Evolutionary conservation across 2,888 invertebrate genomes (phyloP), one percentile per base, ranked within the genome.

Genomic region (Eupithecia tripunctaria): DNA sequence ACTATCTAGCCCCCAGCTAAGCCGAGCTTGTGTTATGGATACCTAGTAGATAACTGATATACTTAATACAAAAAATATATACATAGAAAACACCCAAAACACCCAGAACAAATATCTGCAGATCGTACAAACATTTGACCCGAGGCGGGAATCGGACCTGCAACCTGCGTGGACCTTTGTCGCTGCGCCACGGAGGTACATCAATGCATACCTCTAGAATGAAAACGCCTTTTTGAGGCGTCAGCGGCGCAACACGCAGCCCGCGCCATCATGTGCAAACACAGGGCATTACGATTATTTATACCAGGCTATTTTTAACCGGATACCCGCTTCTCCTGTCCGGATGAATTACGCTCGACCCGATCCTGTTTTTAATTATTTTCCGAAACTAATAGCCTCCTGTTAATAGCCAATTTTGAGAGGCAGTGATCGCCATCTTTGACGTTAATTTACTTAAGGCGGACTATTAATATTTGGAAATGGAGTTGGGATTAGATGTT

Each of bases 321-420:
- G 71, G 78, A 78, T 67, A 25, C 77, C 62, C 18, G 64, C 38
- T 32, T 32, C 21, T 21, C 25, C 70, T 75, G 76, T 69, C 72
- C 75, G 76, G 72, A 81, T 85, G 81, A 84, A 83, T 87, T 82
- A 84, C 81, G 81, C 71, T 75, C 67, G 76, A 75, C 71, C 74
- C 78, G 71, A 78, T 75, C 71, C 75, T 76, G 80, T 84, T 85
- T 87, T 87, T 84, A 86, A 86, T 87, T 82, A 85, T 85, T 83
- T 85, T 82, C 78, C 74, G 67, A 77, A 82, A 82, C 81, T 82
- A 82, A 83, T 82, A 78, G 79, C 80, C 76, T 38, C 73, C 74
- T 68, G 72, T 60, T 77, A 78, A 80, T 78, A 68, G 76, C 69
- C 79, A 79, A 79, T 79, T 56, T 63, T 41, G 59, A 62, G 68